These are phyloP conservation scores for Macrobrachium rosenbergii DNA, from an alignment of 1,140 invertebrate genomes.

Conservation along the genomic window DNA sequence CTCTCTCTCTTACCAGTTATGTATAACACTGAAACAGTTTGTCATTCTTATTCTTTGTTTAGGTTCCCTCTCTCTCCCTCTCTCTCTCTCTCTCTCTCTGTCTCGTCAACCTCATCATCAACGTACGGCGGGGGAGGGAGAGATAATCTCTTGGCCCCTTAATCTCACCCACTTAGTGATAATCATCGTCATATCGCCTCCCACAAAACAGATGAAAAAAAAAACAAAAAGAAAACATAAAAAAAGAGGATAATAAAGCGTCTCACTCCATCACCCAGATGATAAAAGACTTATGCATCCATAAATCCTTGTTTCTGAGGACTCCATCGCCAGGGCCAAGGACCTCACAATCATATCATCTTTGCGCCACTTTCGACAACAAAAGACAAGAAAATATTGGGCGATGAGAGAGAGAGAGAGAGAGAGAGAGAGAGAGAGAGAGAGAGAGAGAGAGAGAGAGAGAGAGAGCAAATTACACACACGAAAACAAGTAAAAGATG, in stretches of 20 bases:
- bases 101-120: neutral
- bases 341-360: neutral
- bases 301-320: constrained; percentile 8
- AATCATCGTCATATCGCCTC: neutral
- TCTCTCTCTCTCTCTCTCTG: constrained; percentile 12
- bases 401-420: neutral
- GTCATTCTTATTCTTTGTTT: neutral
- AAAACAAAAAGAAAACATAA: neutral
- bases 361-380: too few relatives aligned
- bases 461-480: neutral
- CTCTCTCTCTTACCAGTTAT: neutral
- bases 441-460: constrained; percentile 13
- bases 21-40: too few relatives aligned
- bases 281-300: constrained; percentile 23
- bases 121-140: too few relatives aligned
- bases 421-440: constrained; percentile 12
- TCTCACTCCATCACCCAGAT: neutral
- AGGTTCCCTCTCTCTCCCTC: neutral
- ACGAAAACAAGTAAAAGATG: too few relatives aligned
- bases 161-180: constrained; percentile 23
- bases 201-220: neutral
- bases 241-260: constrained; percentile 2
- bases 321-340: neutral
- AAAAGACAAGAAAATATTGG: too few relatives aligned
- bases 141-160: neutral